Evolutionary conservation across 2,888 invertebrate genomes (phyloP).

Genomic region (Standfussiana lucernea): DNA sequence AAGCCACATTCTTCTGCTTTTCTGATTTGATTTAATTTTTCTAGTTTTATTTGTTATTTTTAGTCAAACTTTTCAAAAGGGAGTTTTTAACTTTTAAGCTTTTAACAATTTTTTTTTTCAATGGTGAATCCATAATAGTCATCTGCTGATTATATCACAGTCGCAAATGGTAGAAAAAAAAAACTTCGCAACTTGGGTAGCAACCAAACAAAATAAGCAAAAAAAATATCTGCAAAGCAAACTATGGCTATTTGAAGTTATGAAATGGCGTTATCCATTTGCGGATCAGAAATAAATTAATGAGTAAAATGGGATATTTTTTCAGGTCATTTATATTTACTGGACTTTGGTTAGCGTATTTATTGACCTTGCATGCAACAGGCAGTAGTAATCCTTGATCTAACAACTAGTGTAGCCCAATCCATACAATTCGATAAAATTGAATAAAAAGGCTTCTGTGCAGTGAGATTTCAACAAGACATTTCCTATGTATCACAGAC

Average conservation of each 20-base stretch:
- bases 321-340: neutral
- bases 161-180: conserved; percentile 12
- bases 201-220: neutral
- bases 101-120: neutral
- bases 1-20: neutral
- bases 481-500: conserved; percentile 21
- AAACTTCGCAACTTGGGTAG: conserved; percentile 6
- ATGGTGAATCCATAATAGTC: neutral
- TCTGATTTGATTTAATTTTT: neutral
- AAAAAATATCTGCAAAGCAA: neutral
- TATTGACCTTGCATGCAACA: neutral
- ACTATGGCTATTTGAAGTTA: neutral
- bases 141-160: neutral
- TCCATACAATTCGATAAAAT: conserved; percentile 50
- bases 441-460: conserved; percentile 41
- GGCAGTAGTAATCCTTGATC: conserved; percentile 11
- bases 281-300: neutral
- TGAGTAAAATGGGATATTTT: neutral
- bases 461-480: conserved; percentile 29
- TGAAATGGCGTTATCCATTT: neutral
- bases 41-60: neutral
- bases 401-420: neutral
- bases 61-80: neutral
- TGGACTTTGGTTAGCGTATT: neutral
- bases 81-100: neutral